phyloP scores from a whole-genome alignment of 2,888 invertebrate genomes.

The Drosophila recens region DNA sequence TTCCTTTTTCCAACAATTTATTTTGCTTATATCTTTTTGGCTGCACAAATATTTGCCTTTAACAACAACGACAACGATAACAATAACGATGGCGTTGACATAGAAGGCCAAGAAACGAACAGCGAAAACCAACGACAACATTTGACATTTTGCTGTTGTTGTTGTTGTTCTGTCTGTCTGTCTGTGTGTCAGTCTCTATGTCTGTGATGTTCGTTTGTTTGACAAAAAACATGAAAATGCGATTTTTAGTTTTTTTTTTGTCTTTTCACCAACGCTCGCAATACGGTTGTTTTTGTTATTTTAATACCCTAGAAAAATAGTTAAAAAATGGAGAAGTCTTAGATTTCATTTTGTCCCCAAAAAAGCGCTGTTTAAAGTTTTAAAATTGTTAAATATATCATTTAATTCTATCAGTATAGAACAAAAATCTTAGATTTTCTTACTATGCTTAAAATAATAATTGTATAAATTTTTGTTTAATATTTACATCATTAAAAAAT shows the following conservation, averaged over 20 bases:
- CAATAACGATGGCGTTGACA: slow-evolving; percentile 42
- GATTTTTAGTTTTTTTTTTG: slow-evolving; percentile 51
- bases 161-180: slow-evolving; percentile 24
- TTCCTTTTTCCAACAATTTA: slow-evolving; percentile 54
- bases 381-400: too few relatives aligned
- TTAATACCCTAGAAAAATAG: slow-evolving; percentile 22
- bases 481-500: too few relatives aligned
- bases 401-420: too few relatives aligned
- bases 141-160: slow-evolving; percentile 53
- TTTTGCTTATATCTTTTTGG: slow-evolving; percentile 26
- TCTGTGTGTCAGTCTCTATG: not conserved
- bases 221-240: slow-evolving; percentile 53
- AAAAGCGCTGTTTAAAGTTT: too few relatives aligned
- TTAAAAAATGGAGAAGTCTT: not conserved
- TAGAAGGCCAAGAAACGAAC: slow-evolving; percentile 44
- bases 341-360: too few relatives aligned
- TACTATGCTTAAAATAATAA: not conserved
- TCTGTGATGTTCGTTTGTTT: slow-evolving; percentile 33
- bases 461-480: not conserved
- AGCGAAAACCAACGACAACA: slow-evolving; percentile 40
- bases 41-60: slow-evolving; percentile 62
- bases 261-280: slow-evolving; percentile 18
- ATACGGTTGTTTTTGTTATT: slow-evolving; percentile 28
- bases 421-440: too few relatives aligned
- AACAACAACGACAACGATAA: slow-evolving; percentile 26